A percentile compares a stretch with the other conserved stretches of the same genome.
Conservation (phyloP, 2,888 invertebrate genomes). For the Athalia circularis region DNA sequence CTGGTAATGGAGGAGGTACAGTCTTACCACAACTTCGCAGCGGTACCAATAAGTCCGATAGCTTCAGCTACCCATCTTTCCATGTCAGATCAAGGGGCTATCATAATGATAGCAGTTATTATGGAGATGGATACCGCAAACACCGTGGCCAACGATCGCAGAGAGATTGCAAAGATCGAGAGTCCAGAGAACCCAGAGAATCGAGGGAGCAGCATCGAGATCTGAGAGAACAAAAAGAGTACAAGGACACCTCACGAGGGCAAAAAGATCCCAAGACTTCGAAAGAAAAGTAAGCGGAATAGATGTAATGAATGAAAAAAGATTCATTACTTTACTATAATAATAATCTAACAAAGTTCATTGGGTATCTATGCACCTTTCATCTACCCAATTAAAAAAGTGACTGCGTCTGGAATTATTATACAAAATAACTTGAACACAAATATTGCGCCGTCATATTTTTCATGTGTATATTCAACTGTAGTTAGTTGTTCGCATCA, state of each 20-base stretch:
- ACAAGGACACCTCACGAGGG: conserved; percentile 47
- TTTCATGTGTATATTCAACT: conserved; percentile 18
- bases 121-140: conserved; percentile 64
- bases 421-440: conserved; percentile 14
- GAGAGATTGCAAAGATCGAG: conserved; percentile 62
- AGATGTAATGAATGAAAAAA: neutral
- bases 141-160: conserved; percentile 66
- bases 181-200: conserved; percentile 45
- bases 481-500: conserved; percentile 19
- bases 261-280: conserved; percentile 40
- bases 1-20: conserved; percentile 56
- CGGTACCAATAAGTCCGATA: conserved; percentile 58
- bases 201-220: conserved; percentile 53
- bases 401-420: conserved; percentile 28
- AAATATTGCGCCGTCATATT: conserved; percentile 11
- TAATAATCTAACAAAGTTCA: neutral
- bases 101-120: conserved; percentile 60
- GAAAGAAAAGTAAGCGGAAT: conserved; percentile 31
- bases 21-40: conserved; percentile 68
- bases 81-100: conserved; percentile 62
- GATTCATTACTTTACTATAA: conserved; percentile 2
- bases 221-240: conserved; percentile 57
- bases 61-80: conserved; percentile 61
- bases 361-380: conserved; percentile 22
- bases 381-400: conserved; percentile 8